A percentile compares a stretch with the other conserved stretches of the same genome.
These are phyloP conservation scores for Sapayoa aenigma DNA, from an alignment of 2,113 vertebrate genomes.

Conservation along the genomic window DNA sequence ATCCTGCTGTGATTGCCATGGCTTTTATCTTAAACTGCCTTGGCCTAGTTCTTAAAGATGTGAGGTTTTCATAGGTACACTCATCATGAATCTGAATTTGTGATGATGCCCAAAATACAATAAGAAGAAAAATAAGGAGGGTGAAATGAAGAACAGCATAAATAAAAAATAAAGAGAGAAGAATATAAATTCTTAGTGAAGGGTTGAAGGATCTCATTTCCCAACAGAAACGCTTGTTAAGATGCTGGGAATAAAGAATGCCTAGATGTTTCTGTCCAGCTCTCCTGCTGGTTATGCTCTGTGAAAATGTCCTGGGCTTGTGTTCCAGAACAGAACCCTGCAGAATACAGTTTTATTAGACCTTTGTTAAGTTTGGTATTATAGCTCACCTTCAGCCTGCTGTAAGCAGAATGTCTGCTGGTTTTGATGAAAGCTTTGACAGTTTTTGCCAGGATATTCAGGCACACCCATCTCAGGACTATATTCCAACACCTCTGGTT, in stretches of 20 bases:
- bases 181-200: background rate
- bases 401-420: background rate
- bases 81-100: background rate
- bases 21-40: background rate
- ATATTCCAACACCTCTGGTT: background rate
- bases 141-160: background rate
- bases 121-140: background rate
- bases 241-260: rapidly evolving
- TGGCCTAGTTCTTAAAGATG: background rate
- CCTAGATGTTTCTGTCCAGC: background rate
- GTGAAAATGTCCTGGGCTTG: background rate
- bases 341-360: background rate
- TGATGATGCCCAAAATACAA: background rate
- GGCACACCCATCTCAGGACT: background rate
- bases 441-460: background rate
- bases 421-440: background rate
- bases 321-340: background rate
- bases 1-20: background rate
- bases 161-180: background rate
- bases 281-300: background rate
- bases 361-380: background rate
- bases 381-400: background rate
- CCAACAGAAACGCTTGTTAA: background rate
- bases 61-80: background rate
- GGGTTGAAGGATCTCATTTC: rapidly evolving